These are phyloP conservation scores for Apis dorsata DNA, from an alignment of 1,140 invertebrate genomes.

Conservation along the genomic window DNA sequence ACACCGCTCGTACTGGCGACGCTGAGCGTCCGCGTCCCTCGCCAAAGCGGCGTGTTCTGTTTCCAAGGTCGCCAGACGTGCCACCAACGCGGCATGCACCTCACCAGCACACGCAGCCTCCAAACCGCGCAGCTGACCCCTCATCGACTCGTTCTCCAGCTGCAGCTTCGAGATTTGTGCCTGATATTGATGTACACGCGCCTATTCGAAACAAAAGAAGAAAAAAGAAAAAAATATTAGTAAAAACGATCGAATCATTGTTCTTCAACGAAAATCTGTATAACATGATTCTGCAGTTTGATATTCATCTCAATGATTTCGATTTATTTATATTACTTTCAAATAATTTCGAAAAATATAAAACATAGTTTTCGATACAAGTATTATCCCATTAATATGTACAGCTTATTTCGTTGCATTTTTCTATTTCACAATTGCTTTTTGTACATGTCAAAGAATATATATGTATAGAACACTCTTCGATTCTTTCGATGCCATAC, in stretches of 20 bases:
- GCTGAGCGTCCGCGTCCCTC: conserved; percentile 83
- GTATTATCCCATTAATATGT: too few relatives aligned
- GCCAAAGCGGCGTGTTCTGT: conserved; percentile 82
- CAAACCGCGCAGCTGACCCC: conserved; percentile 83
- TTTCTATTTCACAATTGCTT: too few relatives aligned
- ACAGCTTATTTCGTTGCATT: too few relatives aligned
- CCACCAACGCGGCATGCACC: conserved; percentile 81
- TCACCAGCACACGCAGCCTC: conserved; percentile 81
- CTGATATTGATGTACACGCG: conserved; percentile 87
- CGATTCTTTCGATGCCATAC: neutral
- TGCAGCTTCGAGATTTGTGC: conserved; percentile 85
- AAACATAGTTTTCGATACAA: too few relatives aligned
- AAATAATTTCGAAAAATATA: too few relatives aligned
- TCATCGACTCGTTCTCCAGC: conserved; percentile 87
- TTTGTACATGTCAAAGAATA: too few relatives aligned
- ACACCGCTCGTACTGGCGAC: conserved; percentile 87
- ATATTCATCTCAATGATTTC: too few relatives aligned
- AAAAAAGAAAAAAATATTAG: neutral
- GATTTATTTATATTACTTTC: too few relatives aligned
- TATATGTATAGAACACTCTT: too few relatives aligned
- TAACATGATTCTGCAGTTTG: too few relatives aligned
- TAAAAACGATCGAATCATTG: neutral
- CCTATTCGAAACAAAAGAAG: conserved; percentile 78
- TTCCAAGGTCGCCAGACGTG: conserved; percentile 84
- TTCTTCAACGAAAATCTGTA: neutral